These are phyloP conservation scores for Aphidius ervi DNA, from an alignment of 1,140 invertebrate genomes.

Conservation along the genomic window DNA sequence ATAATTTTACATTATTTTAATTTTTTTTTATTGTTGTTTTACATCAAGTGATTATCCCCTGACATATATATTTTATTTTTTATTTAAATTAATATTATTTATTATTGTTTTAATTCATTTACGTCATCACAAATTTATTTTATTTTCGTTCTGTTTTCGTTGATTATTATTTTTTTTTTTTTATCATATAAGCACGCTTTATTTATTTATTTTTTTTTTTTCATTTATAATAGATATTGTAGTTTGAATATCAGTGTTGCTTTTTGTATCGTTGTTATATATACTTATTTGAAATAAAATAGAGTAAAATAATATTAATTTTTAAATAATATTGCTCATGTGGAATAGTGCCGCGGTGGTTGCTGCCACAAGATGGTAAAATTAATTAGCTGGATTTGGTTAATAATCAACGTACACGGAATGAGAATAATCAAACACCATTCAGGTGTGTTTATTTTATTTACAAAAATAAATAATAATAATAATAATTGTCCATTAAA, in stretches of 20 bases:
- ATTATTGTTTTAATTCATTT: conserved; percentile 2
- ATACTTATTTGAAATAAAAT: too few species aligned
- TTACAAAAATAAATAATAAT: conserved; percentile 7
- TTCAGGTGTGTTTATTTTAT: conserved; percentile 27
- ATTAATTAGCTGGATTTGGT: conserved; percentile 21
- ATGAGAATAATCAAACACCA: conserved; percentile 22
- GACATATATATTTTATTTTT: conserved; percentile 20
- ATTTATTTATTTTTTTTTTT: conserved; percentile 1
- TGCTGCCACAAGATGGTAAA: conserved; percentile 53
- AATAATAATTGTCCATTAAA: background rate
- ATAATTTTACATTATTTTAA: conserved; percentile 12
- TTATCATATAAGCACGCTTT: conserved; percentile 7
- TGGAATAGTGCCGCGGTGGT: conserved; percentile 51
- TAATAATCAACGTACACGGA: conserved; percentile 17
- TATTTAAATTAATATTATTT: conserved; percentile 12
- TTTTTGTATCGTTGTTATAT: conserved; percentile 23
- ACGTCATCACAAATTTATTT: background rate
- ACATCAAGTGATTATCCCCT: background rate
- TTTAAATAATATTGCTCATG: conserved; percentile 4
- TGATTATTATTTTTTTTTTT: conserved; percentile 15
- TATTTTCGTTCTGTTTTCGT: conserved; percentile 17
- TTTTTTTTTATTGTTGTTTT: conserved; percentile 14
- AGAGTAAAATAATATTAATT: conserved; percentile 38
- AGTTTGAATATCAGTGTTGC: conserved; percentile 17
- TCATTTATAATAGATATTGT: conserved; percentile 2